Evolutionary conservation across 2,113 vertebrate genomes (phyloP), one percentile per base, ranked within the genome.

Genomic region (Otis tarda): DNA sequence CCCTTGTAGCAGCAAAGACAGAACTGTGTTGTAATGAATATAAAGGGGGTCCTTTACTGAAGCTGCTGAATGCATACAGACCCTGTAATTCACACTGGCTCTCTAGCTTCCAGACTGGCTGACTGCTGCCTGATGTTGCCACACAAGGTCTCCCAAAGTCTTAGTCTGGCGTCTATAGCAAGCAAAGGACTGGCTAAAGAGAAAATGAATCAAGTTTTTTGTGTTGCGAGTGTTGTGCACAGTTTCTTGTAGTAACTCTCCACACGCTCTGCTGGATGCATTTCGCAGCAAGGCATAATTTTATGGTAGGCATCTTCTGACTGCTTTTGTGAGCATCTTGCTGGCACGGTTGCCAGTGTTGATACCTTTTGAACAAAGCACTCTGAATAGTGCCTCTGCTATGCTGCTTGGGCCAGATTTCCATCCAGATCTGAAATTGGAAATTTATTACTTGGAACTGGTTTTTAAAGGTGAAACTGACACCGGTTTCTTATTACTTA

Each of bases 381-480:
- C 59, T 80, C 71, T 91, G 76, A 79, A 57, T 39, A 67, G 30
- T 75, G 37, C 33, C 31, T 83, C 21, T 63, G 16, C 85, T 61
- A 2, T 75, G 33, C 60, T 89, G 43, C 49, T 90, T 86, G 88
- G 52, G 55, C 60, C 89, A 65, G 56, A 69, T 92, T 96, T 92
- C 80, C 57, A 83, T 87, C 92, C 24, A 9, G 64, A 78, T 95
- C 64, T 71, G 80, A 92, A 96, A 94, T 53, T 88, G 76, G 76
- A 87, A 90, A 64, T 96, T 94, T 94, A 96, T 96, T 94, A 78
- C 76, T 92, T 96, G 75, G 85, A 95, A 77, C 68, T 78, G 56
- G 10, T 60, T 96, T 95, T 96, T 87, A 94, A 96, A 93, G 76
- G 88, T 97, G 85, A 80, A 97, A 83, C 79, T 83, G 83, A 94